Conservation (phyloP, 2,113 vertebrate species). For the Pachyramphus minor region DNA sequence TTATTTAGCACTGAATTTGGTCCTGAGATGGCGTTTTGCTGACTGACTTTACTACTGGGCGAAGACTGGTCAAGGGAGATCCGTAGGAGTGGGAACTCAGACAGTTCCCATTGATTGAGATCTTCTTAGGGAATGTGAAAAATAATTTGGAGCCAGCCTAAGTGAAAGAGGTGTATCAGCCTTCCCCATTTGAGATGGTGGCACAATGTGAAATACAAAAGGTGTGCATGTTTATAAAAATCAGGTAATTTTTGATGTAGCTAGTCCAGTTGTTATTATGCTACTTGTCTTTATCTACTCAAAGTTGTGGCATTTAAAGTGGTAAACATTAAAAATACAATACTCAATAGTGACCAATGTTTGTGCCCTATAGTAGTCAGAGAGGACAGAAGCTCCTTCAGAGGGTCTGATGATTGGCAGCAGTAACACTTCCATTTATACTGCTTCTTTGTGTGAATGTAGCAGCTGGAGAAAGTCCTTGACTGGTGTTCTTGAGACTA, state of each 20-base stretch:
- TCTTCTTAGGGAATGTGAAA: not conserved
- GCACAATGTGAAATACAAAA: not conserved
- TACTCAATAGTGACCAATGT: slow-evolving; percentile 7
- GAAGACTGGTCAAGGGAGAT: not conserved
- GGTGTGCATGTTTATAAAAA: not conserved
- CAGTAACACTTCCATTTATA: not conserved
- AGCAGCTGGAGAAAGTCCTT: slow-evolving; percentile 26
- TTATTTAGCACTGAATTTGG: not conserved
- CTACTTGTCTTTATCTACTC: not conserved
- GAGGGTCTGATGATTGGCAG: not conserved
- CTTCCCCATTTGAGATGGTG: not conserved
- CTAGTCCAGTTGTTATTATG: not conserved
- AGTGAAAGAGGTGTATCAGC: not conserved
- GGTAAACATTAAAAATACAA: slow-evolving; percentile 30
- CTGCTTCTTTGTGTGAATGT: slow-evolving; percentile 21
- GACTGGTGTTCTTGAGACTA: not conserved
- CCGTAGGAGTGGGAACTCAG: not conserved
- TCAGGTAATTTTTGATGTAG: not conserved
- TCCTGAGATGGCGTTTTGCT: not conserved
- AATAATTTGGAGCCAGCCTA: not conserved
- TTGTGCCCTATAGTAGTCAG: not conserved
- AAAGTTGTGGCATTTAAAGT: not conserved
- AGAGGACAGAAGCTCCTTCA: slow-evolving; percentile 45
- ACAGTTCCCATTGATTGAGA: not conserved
- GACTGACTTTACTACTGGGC: not conserved